Conservation (phyloP, 2,797 vertebrate genomes). For the Hyperoplus immaculatus region DNA sequence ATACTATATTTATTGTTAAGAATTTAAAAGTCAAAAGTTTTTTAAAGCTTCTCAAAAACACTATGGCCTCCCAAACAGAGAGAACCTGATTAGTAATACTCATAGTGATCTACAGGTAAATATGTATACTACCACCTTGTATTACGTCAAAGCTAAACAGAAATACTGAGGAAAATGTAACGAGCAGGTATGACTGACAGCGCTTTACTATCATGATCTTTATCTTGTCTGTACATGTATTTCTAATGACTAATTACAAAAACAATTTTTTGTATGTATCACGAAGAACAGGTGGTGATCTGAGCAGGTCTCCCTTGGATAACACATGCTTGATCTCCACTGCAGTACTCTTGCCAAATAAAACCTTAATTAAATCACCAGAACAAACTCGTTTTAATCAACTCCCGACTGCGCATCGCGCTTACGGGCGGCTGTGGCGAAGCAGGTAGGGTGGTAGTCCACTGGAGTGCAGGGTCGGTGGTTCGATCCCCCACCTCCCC, state of each 20-base stretch:
- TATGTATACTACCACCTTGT: not conserved
- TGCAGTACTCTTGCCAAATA: not conserved
- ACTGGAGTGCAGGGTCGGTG: no score
- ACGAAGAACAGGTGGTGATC: not conserved
- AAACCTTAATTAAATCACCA: not conserved
- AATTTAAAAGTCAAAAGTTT: not conserved
- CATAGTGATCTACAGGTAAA: not conserved
- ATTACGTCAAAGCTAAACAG: not conserved
- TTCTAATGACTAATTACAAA: constrained; percentile 11
- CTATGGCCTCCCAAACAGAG: not conserved
- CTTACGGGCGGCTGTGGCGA: no score
- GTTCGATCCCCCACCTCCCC: no score
- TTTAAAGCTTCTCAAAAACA: not conserved
- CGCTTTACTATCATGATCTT: not conserved
- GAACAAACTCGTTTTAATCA: constrained; percentile 2
- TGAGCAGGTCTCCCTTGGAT: not conserved
- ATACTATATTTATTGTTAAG: not conserved
- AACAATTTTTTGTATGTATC: not conserved
- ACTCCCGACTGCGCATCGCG: not conserved
- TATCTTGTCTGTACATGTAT: not conserved
- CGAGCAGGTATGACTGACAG: not conserved
- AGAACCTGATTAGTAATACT: not conserved
- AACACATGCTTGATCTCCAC: constrained; percentile 1
- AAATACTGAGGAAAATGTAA: not conserved
- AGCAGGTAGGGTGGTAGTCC: no score